A percentile compares a stretch with the other conserved stretches of the same genome.
These are phyloP conservation scores for Sarcophaga bullata DNA, from an alignment of 1,140 invertebrate genomes.

Conservation along the genomic window DNA sequence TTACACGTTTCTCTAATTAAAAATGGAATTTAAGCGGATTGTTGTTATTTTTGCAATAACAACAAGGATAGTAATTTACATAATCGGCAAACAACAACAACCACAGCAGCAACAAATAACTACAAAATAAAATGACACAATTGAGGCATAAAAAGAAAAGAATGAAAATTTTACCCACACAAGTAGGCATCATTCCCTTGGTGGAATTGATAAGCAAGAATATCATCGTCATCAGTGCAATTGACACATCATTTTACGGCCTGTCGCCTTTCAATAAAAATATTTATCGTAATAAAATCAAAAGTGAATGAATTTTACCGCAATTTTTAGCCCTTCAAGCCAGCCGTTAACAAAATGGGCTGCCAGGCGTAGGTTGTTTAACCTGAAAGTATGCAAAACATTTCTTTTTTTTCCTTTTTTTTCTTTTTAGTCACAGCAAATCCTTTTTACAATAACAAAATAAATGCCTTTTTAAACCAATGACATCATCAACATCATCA, in stretches of 20 bases:
- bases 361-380: not conserved
- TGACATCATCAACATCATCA: slow-evolving; percentile 1
- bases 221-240: slow-evolving; percentile 54
- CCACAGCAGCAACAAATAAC: slow-evolving; percentile 48
- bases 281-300: slow-evolving; percentile 58
- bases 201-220: too few relatives aligned
- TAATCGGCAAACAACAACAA: slow-evolving; percentile 56
- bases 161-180: not conserved
- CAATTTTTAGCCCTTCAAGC: too few relatives aligned
- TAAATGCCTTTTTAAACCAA: not conserved
- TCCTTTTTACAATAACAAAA: slow-evolving; percentile 25
- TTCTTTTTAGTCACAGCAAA: not conserved
- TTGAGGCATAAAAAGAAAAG: slow-evolving; percentile 14
- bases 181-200: not conserved
- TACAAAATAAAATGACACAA: slow-evolving; percentile 36
- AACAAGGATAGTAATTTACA: slow-evolving; percentile 50
- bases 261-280: slow-evolving; percentile 66
- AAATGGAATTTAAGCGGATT: slow-evolving; percentile 23
- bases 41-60: not conserved
- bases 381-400: slow-evolving; percentile 17
- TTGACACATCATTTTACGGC: slow-evolving; percentile 67
- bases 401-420: not conserved
- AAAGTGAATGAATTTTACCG: slow-evolving; percentile 16
- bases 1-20: slow-evolving; percentile 6
- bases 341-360: not conserved